These are phyloP conservation scores for Leucophenga maculata DNA, from an alignment of 2,888 invertebrate species.

Conservation along the genomic window DNA sequence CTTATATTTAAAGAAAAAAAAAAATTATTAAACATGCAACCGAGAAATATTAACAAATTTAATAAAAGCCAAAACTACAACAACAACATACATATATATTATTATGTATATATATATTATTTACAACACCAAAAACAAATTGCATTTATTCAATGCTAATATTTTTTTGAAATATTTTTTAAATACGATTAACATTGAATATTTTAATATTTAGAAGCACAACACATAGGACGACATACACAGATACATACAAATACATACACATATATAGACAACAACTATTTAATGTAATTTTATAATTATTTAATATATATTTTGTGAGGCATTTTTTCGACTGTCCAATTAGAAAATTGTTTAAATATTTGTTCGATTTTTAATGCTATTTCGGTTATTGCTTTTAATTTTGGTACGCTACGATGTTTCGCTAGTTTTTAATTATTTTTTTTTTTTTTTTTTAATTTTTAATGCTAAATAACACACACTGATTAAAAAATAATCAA, in stretches of 20 bases:
- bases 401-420: neutral
- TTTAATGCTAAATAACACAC: neutral
- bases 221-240: constrained; percentile 18
- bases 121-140: constrained; percentile 14
- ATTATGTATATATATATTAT: constrained; percentile 23
- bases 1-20: neutral
- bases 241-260: constrained; percentile 1
- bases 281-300: neutral
- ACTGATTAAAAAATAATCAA: neutral
- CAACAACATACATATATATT: constrained; percentile 39
- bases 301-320: neutral
- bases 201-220: constrained; percentile 2
- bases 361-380: neutral
- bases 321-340: neutral
- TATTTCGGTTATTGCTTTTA: neutral
- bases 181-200: neutral
- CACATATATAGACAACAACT: constrained; percentile 1
- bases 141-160: constrained; percentile 9
- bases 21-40: constrained; percentile 4
- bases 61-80: constrained; percentile 14
- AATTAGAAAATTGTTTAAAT: neutral
- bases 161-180: too few species aligned
- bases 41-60: neutral
- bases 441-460: neutral
- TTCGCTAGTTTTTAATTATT: neutral